A percentile compares a stretch with the other conserved stretches of the same genome.
These are phyloP conservation scores for Cyrtonyx montezumae DNA, from an alignment of 2,113 vertebrate species.

Conservation along the genomic window DNA sequence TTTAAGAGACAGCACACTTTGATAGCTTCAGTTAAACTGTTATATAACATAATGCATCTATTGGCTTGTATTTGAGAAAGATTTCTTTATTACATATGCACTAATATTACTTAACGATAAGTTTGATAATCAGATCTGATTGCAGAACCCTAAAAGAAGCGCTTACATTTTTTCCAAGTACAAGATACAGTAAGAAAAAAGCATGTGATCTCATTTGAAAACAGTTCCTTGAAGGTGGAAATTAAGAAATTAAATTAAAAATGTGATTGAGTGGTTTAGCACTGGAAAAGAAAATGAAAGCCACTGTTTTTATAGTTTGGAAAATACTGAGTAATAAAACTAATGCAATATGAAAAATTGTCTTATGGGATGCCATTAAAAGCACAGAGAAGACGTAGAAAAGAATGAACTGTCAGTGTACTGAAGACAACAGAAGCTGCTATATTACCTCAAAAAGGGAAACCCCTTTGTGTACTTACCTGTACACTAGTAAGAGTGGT, in stretches of 20 bases:
- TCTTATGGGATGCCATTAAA: neutral
- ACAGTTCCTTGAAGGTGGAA: neutral
- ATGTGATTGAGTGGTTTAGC: neutral
- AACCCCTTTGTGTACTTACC: conserved; percentile 76
- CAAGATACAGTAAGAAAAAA: neutral
- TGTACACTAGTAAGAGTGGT: conserved; percentile 95
- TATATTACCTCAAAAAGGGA: neutral
- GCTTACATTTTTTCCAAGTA: neutral
- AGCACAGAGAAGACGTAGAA: neutral
- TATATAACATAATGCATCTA: neutral
- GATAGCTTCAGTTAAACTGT: neutral
- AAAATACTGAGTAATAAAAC: neutral
- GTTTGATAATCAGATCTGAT: neutral
- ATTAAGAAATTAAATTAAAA: neutral
- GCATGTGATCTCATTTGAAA: neutral
- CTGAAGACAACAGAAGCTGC: neutral
- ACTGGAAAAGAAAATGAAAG: neutral
- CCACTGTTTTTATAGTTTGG: neutral
- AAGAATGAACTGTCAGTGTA: neutral
- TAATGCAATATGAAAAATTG: neutral
- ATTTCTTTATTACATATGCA: neutral
- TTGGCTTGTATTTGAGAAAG: neutral
- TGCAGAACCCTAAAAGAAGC: neutral
- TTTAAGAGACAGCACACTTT: neutral
- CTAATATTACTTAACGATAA: neutral